phyloP scores from a whole-genome alignment of 2,113 vertebrate species.

The Alosa alosa region DNA sequence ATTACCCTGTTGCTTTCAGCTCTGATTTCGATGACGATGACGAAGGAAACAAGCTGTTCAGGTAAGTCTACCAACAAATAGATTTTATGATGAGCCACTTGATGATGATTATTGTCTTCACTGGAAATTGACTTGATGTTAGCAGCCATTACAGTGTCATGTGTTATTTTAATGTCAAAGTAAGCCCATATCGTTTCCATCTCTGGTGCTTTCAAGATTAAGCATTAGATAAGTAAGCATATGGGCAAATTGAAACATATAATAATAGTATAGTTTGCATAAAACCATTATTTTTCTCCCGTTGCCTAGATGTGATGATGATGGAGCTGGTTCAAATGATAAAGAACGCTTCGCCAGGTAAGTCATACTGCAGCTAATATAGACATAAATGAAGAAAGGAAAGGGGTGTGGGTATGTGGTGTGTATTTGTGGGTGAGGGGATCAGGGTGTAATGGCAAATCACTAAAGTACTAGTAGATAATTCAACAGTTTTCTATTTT shows the following conservation, averaged over 20 bases:
- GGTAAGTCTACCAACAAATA: constrained; percentile 67
- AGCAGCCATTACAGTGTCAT: no score
- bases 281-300: neutral
- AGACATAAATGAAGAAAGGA: neutral
- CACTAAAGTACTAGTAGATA: constrained; percentile 7
- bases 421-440: constrained; percentile 8
- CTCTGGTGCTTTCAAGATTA: neutral
- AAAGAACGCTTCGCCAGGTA: constrained; percentile 98
- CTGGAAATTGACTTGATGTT: no score
- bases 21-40: constrained; percentile 77
- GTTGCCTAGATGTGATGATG: constrained; percentile 83
- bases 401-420: neutral
- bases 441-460: no score
- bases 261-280: neutral
- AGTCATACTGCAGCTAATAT: constrained; percentile 23
- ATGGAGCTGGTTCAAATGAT: constrained; percentile 79
- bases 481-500: neutral
- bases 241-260: neutral
- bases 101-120: no score
- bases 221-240: neutral
- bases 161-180: no score
- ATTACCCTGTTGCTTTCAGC: constrained; percentile 47
- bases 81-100: no score
- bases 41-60: constrained; percentile 88
- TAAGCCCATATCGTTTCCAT: neutral